Evolutionary conservation across 2,888 invertebrate species (phyloP).

Genomic region (Chymomyza caudatula): DNA sequence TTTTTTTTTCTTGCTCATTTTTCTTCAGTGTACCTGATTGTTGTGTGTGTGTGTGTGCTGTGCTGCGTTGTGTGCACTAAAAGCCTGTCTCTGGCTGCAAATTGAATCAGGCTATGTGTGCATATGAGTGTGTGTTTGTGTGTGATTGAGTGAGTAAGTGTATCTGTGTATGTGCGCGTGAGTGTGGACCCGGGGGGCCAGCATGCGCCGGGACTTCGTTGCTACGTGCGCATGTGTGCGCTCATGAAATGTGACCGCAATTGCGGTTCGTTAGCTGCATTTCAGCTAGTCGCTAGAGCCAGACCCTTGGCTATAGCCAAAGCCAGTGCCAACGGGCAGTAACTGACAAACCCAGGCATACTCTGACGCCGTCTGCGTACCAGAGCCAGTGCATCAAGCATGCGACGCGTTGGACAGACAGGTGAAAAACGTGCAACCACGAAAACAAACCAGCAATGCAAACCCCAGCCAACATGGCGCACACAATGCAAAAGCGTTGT

Average conservation of each 20-base stretch:
- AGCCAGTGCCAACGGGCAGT: conserved; percentile 15
- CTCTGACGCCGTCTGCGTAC: neutral
- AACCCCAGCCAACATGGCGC: conserved; percentile 22
- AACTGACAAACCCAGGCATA: conserved; percentile 18
- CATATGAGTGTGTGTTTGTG: neutral
- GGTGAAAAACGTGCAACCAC: conserved; percentile 31
- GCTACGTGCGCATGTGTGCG: conserved; percentile 53
- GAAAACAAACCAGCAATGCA: conserved; percentile 10
- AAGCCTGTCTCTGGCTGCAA: conserved; percentile 69
- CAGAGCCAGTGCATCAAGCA: conserved; percentile 8
- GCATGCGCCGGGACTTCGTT: conserved; percentile 31
- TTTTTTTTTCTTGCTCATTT: too few species aligned
- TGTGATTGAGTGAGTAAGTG: neutral
- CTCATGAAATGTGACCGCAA: conserved; percentile 74
- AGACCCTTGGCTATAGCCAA: conserved; percentile 21
- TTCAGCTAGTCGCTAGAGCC: conserved; percentile 49
- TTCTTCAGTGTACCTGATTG: neutral
- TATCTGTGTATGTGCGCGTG: conserved; percentile 12
- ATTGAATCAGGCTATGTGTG: conserved; percentile 58
- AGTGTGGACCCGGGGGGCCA: conserved; percentile 20
- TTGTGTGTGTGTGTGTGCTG: conserved; percentile 11
- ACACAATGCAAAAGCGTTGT: conserved; percentile 53
- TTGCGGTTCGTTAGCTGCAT: conserved; percentile 74
- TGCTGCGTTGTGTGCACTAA: conserved; percentile 48
- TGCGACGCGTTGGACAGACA: conserved; percentile 6